phyloP scores from a whole-genome alignment of 1,140 invertebrate species.

The Sycophila sp. region DNA sequence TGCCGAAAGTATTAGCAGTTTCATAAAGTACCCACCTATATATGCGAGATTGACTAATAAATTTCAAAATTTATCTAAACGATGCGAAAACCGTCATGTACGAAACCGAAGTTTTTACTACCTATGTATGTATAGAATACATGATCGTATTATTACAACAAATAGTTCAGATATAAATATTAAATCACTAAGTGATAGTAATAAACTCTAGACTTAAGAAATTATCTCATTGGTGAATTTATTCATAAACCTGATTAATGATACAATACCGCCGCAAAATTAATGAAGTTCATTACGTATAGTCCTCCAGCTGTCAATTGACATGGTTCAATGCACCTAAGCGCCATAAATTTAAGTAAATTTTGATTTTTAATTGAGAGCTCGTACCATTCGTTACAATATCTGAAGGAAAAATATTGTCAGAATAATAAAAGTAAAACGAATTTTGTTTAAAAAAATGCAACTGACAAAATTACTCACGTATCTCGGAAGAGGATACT shows the following conservation, averaged over 20 bases:
- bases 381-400: background rate
- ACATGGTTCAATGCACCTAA: background rate
- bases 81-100: background rate
- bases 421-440: no score
- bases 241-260: no score
- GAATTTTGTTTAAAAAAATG: no score
- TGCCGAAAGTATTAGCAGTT: no score
- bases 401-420: background rate
- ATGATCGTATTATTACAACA: background rate
- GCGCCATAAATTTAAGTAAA: background rate
- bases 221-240: no score
- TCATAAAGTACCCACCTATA: no score
- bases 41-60: no score
- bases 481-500: conserved; percentile 17
- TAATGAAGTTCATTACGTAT: background rate
- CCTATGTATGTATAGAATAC: background rate
- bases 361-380: background rate
- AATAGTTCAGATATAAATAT: background rate
- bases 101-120: background rate
- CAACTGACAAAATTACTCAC: conserved; percentile 37
- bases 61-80: no score
- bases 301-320: background rate
- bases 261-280: background rate
- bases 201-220: no score
- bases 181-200: no score